Percentiles rank a stretch among this genome's conserved stretches.
These are phyloP conservation scores for Pachymerium ferrugineum DNA, from an alignment of 2,888 invertebrate species.

Conservation along the genomic window DNA sequence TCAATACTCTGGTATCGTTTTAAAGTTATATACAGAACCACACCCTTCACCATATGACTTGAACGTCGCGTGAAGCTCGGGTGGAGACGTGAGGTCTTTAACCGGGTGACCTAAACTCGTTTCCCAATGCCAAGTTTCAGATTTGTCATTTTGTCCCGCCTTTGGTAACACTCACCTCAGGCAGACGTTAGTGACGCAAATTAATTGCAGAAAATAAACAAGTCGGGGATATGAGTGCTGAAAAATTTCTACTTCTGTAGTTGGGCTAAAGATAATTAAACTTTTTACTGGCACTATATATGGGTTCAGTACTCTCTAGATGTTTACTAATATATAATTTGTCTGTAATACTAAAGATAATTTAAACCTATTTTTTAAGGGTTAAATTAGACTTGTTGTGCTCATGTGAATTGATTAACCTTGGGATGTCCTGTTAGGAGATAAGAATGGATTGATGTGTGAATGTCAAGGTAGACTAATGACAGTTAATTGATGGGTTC, in stretches of 20 bases:
- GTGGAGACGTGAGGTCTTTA: constrained; percentile 7
- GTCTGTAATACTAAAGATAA: too few species aligned
- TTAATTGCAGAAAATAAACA: constrained; percentile 10
- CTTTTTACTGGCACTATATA: too few species aligned
- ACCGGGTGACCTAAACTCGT: neutral
- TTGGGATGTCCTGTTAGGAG: too few species aligned
- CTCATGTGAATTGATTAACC: neutral
- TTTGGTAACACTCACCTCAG: neutral
- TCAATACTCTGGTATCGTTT: too few species aligned
- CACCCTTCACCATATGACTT: neutral
- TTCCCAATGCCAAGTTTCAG: neutral
- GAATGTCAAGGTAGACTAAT: neutral
- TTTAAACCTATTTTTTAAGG: too few species aligned
- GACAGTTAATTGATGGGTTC: neutral
- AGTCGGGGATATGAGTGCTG: too few species aligned
- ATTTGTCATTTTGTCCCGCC: neutral
- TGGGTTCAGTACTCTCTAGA: too few species aligned
- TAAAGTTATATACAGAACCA: too few species aligned
- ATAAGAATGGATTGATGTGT: too few species aligned
- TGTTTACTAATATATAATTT: too few species aligned
- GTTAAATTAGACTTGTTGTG: neutral
- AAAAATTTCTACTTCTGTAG: too few species aligned
- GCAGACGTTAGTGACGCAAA: neutral
- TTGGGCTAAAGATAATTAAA: too few species aligned
- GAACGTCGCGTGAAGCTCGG: neutral